Evolutionary conservation across 2,797 vertebrate genomes (phyloP).

Genomic region (Epinephelus malabaricus): DNA sequence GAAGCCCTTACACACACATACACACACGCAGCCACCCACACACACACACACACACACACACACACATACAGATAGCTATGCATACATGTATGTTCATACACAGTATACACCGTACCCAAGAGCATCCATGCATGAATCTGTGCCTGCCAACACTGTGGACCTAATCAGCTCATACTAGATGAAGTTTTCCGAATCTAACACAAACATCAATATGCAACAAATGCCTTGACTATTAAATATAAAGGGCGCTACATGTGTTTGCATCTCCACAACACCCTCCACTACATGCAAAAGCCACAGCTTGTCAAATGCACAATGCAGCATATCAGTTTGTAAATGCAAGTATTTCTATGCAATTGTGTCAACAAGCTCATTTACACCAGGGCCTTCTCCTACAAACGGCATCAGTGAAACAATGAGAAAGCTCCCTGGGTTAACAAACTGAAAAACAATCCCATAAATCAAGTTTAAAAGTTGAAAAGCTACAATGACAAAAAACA

Average conservation of each 20-base stretch:
- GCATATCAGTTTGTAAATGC: not conserved
- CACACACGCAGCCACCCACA: not conserved
- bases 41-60: constrained; percentile 28
- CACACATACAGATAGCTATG: constrained; percentile 8
- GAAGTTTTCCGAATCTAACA: constrained; percentile 12
- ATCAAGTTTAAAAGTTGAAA: not conserved
- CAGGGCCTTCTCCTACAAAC: not conserved
- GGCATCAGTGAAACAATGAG: not conserved
- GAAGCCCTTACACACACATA: constrained; percentile 40
- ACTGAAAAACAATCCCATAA: not conserved
- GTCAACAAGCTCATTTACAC: constrained; percentile 8
- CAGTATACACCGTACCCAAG: not conserved
- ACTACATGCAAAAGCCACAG: not conserved
- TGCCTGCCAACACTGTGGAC: constrained; percentile 14
- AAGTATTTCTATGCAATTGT: not conserved
- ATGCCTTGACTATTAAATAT: constrained; percentile 1
- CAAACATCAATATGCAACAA: constrained; percentile 32
- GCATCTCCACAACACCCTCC: not conserved
- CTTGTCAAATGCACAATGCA: not conserved
- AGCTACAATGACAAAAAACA: too few species aligned
- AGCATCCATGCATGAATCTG: constrained; percentile 32
- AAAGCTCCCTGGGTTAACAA: not conserved
- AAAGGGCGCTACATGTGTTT: constrained; percentile 9
- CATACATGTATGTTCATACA: constrained; percentile 25
- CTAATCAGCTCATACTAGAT: constrained; percentile 29